These are phyloP conservation scores for Phylloscopus trochilus DNA, from an alignment of 2,113 vertebrate species.

Conservation along the genomic window DNA sequence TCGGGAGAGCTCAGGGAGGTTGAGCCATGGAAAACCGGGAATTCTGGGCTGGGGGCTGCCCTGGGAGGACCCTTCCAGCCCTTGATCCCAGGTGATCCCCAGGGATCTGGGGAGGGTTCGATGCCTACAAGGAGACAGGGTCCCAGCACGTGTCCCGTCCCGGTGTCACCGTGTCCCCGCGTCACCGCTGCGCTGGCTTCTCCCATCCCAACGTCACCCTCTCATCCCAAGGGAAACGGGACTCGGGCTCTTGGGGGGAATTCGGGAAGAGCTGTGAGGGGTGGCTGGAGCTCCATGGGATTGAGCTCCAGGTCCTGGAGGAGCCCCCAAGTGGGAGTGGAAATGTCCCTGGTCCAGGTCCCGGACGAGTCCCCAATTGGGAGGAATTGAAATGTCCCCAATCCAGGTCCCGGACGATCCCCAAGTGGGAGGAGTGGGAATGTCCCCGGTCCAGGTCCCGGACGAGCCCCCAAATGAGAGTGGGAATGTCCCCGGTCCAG, in stretches of 20 bases:
- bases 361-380: no score
- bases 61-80: not conserved
- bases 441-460: no score
- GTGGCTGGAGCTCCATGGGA: fast-evolving
- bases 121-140: conserved; percentile 57
- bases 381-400: no score
- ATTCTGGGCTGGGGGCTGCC: not conserved
- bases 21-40: not conserved
- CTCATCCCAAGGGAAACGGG: not conserved
- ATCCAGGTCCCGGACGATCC: no score
- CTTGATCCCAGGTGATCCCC: fast-evolving
- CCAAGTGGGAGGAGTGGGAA: no score
- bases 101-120: not conserved
- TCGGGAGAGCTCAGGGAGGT: not conserved
- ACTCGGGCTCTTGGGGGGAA: fast-evolving
- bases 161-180: not conserved
- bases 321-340: no score
- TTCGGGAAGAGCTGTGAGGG: not conserved
- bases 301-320: no score
- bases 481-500: no score
- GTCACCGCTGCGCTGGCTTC: not conserved
- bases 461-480: no score
- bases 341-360: no score
- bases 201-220: not conserved
- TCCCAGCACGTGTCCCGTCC: not conserved